Evolutionary conservation across 1,140 invertebrate species (phyloP), one percentile per base, ranked within the genome.

Genomic region (Scaptomyza graminum): DNA sequence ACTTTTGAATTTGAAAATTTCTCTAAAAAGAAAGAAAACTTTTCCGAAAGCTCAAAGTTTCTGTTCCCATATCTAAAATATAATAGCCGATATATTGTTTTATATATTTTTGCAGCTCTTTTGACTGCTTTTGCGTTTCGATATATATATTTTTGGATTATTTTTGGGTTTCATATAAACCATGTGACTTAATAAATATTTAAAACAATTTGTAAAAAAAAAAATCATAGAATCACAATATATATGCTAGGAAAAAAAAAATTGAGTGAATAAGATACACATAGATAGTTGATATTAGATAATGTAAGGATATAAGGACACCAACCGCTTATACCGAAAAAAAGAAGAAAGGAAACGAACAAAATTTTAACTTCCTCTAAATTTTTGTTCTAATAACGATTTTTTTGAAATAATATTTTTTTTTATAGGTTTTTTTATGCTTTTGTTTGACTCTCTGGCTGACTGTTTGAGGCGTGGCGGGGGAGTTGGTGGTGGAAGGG

Each of bases 91-190:
- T 22, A 47, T 61, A 31, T 16, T 34, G 31, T 34, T 46, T 25
- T 46, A 16, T 64, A 76, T 50, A 61, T 75, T 75, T 87, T 81
- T 78, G 71, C 70, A 85, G 75, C 70, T 64, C 78, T 65, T 82
- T 76, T 69, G 75, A 46, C 78, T 82, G 71, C 78, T 50, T 56
- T 75, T 85, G 82, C 82, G 52, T 65, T 74, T 41, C 39, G 22
- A 55, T 41, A 41, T 51, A 69, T 74, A 71, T 81, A 82, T 85
- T 85, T 85, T 85, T 87, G 41, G 41, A 79, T 76, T 66, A 67
- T 85, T 85, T 85, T 88, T 85, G 82, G 82, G 82, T 82, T 85
- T 85, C 82, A 70, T 87, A 66, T 55, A 85, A 85, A 85, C 82
- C 82, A 81, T 87, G 67, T 79, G 78, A 82, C 82, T 85, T 85